phyloP scores from a whole-genome alignment of 2,797 vertebrate species.

The Bovichtus variegatus region DNA sequence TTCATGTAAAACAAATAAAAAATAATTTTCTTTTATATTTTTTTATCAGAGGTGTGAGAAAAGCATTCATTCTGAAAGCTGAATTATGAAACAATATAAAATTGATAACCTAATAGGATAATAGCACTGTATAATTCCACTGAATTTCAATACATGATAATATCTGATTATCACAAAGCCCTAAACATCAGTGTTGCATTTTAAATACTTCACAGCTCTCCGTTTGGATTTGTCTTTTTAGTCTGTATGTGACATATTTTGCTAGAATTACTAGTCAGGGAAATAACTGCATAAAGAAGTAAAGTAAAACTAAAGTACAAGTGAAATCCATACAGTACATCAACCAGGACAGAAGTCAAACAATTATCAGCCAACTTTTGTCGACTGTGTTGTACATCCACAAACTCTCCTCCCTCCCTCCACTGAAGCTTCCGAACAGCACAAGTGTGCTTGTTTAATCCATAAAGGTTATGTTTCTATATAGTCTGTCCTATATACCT shows the following conservation, averaged over 20 bases:
- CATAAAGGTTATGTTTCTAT: conserved; percentile 49
- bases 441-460: conserved; percentile 31
- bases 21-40: background rate
- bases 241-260: background rate
- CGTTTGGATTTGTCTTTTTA: background rate
- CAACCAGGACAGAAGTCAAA: conserved; percentile 7
- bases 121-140: background rate
- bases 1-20: background rate
- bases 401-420: conserved; percentile 26
- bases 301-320: background rate
- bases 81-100: background rate
- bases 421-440: conserved; percentile 22
- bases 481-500: conserved; percentile 66
- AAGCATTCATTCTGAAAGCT: background rate
- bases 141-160: background rate
- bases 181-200: background rate
- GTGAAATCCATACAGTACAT: background rate
- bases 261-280: background rate
- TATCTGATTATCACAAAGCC: background rate
- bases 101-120: background rate
- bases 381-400: conserved; percentile 9
- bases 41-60: background rate
- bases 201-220: background rate
- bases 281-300: too few relatives aligned
- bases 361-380: background rate